Base-by-base conservation (phyloP, 2,797 vertebrate genomes). In the Thalassophryne amazonica region DNA sequence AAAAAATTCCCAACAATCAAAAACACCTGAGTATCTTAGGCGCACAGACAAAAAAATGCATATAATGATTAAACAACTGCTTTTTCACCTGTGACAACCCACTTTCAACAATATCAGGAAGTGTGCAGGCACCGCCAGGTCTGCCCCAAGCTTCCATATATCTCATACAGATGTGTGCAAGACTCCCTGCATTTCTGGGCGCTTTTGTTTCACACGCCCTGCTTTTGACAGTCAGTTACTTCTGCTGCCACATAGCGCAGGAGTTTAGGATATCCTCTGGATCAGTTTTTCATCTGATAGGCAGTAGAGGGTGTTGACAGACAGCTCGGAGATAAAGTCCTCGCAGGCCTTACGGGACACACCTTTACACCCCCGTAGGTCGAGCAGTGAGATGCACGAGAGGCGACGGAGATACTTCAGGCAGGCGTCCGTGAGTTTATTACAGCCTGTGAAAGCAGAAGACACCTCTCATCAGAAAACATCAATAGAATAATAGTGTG, bases 201-300 rank as follows among this genome's bases (percentile, higher is more conserved):
- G 62, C 50, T 60, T 35, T 54, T 56, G 46, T 53, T 61, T 58
- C 38, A 36, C 53, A 69, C 56, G 72, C 52, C 29, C 46, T 17
- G 15, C 28, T 31, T 23, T 32, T 39, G 31, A 31, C 30, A 24
- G 57, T 46, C 20, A 34, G 21, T 37, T 12, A 15, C 41, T 6
- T 12, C 37, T 20, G 38, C 47, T 15, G 41, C 27, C 17, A 48
- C 41, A 63, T 40, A 53, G 50, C 28, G 46, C 8, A 10, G 41
- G 29, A 10, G 25, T 59, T 83, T 95, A 99, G 67, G 95, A 98
- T 92, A 99, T 98, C 89, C 95, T 93, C 91, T 98, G 95, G 80
- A 99, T 96, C 85, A 98, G 92, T 85, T 96, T 98, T 84, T 99
- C 97, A 11, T 98, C 97, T 2, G 95, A 98, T 70, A 98, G 93